Percentiles rank a stretch among this genome's conserved stretches.
Evolutionary conservation across 2,113 vertebrate genomes (phyloP).

Genomic region (Tretioscincus oriximinensis): DNA sequence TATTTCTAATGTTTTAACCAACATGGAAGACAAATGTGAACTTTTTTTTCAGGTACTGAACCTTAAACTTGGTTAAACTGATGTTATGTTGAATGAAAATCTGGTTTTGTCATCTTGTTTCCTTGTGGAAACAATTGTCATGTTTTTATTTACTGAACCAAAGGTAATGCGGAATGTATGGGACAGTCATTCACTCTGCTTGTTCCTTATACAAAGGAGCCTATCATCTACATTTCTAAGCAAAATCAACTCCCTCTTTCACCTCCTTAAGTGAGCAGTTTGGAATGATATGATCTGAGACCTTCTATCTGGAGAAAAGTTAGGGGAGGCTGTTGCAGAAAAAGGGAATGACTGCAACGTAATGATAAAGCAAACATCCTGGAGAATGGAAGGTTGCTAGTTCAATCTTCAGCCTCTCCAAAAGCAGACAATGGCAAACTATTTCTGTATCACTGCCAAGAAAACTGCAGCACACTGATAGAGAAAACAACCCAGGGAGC

Average conservation of each 20-base stretch:
- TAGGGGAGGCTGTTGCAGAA: constrained; percentile 29
- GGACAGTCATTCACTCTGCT: neutral
- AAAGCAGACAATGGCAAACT: no score
- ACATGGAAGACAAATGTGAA: neutral
- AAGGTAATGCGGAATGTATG: neutral
- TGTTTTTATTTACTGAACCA: neutral
- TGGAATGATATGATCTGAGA: constrained; percentile 27
- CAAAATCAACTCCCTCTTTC: neutral
- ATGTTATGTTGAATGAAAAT: neutral
- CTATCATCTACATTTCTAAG: neutral
- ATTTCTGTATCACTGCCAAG: no score
- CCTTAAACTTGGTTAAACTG: neutral
- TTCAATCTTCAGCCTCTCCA: no score
- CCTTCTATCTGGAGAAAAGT: constrained; percentile 6
- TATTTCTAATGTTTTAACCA: constrained; percentile 4
- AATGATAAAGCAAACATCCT: no score
- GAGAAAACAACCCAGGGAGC: no score
- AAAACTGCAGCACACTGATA: no score
- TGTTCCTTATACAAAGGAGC: neutral
- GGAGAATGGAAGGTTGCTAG: no score
- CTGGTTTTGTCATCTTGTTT: neutral
- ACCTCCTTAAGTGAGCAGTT: constrained; percentile 27
- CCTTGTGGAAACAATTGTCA: neutral
- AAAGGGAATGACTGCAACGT: neutral
- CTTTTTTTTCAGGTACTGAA: neutral